Base-by-base conservation (phyloP, 2,888 invertebrate species). In the Seira musarum region DNA sequence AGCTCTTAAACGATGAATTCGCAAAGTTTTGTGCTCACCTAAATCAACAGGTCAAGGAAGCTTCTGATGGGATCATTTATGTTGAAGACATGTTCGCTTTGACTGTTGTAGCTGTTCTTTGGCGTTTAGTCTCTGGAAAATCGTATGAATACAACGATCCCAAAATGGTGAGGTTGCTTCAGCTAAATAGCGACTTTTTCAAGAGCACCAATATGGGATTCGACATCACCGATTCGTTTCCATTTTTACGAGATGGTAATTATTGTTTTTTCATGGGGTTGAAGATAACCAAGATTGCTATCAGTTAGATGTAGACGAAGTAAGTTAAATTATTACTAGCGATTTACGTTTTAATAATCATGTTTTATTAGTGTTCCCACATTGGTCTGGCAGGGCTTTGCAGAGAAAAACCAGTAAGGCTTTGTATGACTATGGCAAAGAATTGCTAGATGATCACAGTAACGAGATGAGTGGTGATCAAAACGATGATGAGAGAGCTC, bases 41-140 rank as follows among this genome's bases (percentile, higher is more conserved):
- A n/a, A n/a, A n/a, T n/a, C n/a, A n/a, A n/a, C n/a, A n/a, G n/a
- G n/a, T n/a, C n/a, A n/a, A n/a, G n/a, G n/a, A n/a, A n/a, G n/a
- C n/a, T n/a, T n/a, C n/a, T n/a, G 19, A 53, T 8, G 63, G 69
- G 24, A 53, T 46, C 1, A 15, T 76, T 8, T 49, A 69, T 15
- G 69, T 64, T 1, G 64, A 64, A 53, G 10, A 21, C 1, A 64
- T 69, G 17, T 19, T 76, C 15, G 30, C 15, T 25, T 13, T 76
- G 6, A 69, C 76, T 1, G 6, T 76, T 5, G 30, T 69, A n/a
- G n/a, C n/a, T 30, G 30, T 30, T 30, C 30, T 30, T 5, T 30
- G 30, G 30, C 2, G 8, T 5, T 8, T 30, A 30, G 30, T 30
- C 30, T 5, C 30, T 5, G 30, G 30, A 30, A 30, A 30, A 8